Evolutionary conservation across 2,888 invertebrate genomes (phyloP).

Genomic region (Ceramica pisi): DNA sequence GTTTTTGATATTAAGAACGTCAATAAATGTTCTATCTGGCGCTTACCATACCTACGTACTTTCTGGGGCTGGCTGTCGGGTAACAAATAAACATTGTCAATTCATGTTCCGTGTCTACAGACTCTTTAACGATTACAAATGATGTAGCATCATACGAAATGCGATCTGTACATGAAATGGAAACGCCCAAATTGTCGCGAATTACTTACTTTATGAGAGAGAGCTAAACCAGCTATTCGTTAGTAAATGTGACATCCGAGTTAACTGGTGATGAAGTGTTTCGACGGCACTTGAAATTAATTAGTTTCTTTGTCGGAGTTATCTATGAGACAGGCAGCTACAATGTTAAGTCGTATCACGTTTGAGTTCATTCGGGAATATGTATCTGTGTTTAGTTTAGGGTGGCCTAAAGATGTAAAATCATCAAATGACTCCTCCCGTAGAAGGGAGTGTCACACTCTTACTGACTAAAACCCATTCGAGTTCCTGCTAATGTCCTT

Average conservation of each 20-base stretch:
- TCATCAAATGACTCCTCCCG: too few relatives aligned
- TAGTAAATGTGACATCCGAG: slow-evolving; percentile 58
- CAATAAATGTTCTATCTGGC: too few relatives aligned
- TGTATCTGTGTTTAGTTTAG: background rate
- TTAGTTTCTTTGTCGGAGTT: slow-evolving; percentile 62
- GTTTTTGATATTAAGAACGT: too few relatives aligned
- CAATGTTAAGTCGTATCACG: slow-evolving; percentile 16
- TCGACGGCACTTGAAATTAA: slow-evolving; percentile 67
- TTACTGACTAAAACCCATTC: too few relatives aligned
- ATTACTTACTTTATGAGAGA: slow-evolving; percentile 58
- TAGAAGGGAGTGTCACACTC: too few relatives aligned
- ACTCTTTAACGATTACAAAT: slow-evolving; percentile 50
- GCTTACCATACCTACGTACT: too few relatives aligned
- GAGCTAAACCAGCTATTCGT: slow-evolving; percentile 60
- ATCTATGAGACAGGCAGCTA: slow-evolving; percentile 37
- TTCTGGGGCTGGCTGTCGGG: background rate
- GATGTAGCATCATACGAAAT: slow-evolving; percentile 43
- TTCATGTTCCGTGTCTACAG: slow-evolving; percentile 11
- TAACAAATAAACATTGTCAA: slow-evolving; percentile 20
- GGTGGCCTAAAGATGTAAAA: too few relatives aligned
- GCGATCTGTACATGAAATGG: slow-evolving; percentile 44
- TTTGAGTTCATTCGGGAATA: slow-evolving; percentile 14
- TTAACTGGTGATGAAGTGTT: slow-evolving; percentile 66
- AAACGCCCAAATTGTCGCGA: slow-evolving; percentile 63
- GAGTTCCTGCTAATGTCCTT: too few relatives aligned